Conservation (phyloP, 2,113 vertebrate genomes). For the Oenanthe melanoleuca region DNA sequence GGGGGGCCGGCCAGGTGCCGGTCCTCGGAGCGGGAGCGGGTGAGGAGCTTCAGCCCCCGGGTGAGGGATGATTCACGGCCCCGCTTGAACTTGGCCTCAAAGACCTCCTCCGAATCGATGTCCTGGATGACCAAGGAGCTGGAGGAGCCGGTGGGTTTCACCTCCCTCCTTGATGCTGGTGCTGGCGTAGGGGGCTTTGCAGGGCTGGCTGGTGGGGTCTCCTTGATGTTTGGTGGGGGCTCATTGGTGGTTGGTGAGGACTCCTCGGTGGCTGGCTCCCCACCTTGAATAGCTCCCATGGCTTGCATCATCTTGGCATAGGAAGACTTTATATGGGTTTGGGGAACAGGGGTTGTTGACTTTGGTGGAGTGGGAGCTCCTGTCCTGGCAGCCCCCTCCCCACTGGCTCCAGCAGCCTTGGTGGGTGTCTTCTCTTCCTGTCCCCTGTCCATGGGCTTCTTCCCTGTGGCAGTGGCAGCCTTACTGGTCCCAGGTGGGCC, state of each 20-base stretch:
- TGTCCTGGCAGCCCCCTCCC: neutral
- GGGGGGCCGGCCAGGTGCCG: conserved; percentile 70
- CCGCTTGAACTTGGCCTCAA: conserved; percentile 94
- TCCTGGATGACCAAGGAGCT: conserved; percentile 78
- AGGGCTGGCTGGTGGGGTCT: neutral
- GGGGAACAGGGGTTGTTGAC: neutral
- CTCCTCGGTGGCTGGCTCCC: neutral
- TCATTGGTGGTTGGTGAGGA: neutral
- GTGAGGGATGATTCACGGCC: conserved; percentile 87
- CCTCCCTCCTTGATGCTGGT: neutral
- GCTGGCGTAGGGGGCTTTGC: neutral
- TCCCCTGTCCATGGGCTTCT: neutral
- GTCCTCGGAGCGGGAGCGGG: conserved; percentile 87
- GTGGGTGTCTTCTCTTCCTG: neutral
- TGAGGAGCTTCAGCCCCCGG: conserved; percentile 86
- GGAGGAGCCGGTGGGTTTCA: neutral
- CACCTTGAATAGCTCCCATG: conserved; percentile 31
- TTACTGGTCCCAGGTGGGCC: neutral
- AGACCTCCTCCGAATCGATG: conserved; percentile 92
- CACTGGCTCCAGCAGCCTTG: neutral
- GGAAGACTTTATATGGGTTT: conserved; percentile 62
- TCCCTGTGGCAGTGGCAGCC: neutral
- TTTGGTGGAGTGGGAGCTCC: neutral
- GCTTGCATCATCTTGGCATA: conserved; percentile 93
- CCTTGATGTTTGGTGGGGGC: neutral